These are phyloP conservation scores for Cylindroiulus punctatus DNA, from an alignment of 2,888 invertebrate genomes.

Conservation along the genomic window DNA sequence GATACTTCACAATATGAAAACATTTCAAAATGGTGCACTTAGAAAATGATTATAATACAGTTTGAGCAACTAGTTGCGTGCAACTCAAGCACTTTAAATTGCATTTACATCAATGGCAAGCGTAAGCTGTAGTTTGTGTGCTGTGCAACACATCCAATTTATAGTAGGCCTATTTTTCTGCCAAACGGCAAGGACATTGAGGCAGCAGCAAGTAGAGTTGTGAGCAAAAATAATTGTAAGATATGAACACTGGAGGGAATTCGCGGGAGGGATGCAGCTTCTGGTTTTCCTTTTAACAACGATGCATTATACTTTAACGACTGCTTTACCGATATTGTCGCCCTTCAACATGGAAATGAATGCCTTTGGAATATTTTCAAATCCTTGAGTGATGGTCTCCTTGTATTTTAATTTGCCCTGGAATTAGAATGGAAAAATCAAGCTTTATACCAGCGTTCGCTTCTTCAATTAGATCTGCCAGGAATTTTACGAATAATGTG, in stretches of 20 bases:
- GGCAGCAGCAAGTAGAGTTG: conserved; percentile 46
- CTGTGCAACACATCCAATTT: conserved; percentile 32
- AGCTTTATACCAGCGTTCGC: not conserved
- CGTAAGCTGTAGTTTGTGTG: conserved; percentile 44
- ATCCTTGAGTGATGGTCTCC: conserved; percentile 77
- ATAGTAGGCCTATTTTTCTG: conserved; percentile 29
- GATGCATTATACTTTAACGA: conserved; percentile 71
- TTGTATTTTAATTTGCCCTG: conserved; percentile 76
- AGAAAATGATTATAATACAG: conserved; percentile 50
- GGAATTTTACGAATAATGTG: no score
- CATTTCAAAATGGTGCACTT: conserved; percentile 51
- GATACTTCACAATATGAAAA: conserved; percentile 51
- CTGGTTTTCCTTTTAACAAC: not conserved
- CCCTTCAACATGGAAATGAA: conserved; percentile 74
- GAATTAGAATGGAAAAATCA: conserved; percentile 58
- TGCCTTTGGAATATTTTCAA: conserved; percentile 78
- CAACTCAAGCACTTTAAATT: conserved; percentile 50
- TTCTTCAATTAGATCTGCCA: conserved; percentile 14
- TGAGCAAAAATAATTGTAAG: conserved; percentile 46
- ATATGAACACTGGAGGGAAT: conserved; percentile 49
- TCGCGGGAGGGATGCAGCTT: conserved; percentile 30
- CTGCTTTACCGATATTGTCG: conserved; percentile 77
- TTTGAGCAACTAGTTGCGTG: conserved; percentile 51
- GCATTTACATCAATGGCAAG: conserved; percentile 49
- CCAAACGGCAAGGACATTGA: conserved; percentile 50